phyloP scores from a whole-genome alignment of 2,888 invertebrate genomes.

The Lasioglossum leucozonium region DNA sequence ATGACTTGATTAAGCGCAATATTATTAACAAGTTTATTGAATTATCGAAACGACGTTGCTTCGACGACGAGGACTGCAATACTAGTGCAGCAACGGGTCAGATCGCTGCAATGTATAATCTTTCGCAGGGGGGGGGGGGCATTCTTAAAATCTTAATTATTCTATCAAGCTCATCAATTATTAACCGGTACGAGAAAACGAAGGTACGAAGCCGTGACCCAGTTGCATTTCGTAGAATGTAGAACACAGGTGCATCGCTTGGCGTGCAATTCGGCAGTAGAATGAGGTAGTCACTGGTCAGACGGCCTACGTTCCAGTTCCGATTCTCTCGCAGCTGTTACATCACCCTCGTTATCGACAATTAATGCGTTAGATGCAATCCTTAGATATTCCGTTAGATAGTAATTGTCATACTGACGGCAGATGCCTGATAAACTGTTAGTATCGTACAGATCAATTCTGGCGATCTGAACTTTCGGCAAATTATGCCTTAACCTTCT shows the following conservation, averaged over 20 bases:
- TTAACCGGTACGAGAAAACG: too few species aligned
- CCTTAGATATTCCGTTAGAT: neutral
- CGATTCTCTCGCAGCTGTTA: neutral
- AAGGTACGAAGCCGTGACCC: neutral
- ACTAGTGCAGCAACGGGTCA: neutral
- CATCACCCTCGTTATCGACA: neutral
- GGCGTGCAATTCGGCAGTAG: constrained; percentile 29
- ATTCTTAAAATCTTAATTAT: neutral
- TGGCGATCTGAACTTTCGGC: too few species aligned
- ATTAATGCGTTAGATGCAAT: neutral
- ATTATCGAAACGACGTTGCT: neutral
- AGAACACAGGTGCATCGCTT: neutral
- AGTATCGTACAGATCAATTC: too few species aligned
- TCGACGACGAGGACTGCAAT: neutral
- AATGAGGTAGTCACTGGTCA: constrained; percentile 40
- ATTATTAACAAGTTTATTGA: neutral
- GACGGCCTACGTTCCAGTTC: constrained; percentile 15
- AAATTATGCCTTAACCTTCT: too few species aligned
- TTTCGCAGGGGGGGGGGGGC: neutral
- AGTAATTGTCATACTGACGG: too few species aligned
- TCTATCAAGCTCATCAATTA: neutral
- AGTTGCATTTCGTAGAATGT: neutral
- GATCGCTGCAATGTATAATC: neutral
- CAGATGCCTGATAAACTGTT: too few species aligned
- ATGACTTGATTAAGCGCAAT: neutral